Percentiles rank a stretch among this genome's conserved stretches.
phyloP scores from a whole-genome alignment of 2,113 vertebrate species.

The Menura novaehollandiae region DNA sequence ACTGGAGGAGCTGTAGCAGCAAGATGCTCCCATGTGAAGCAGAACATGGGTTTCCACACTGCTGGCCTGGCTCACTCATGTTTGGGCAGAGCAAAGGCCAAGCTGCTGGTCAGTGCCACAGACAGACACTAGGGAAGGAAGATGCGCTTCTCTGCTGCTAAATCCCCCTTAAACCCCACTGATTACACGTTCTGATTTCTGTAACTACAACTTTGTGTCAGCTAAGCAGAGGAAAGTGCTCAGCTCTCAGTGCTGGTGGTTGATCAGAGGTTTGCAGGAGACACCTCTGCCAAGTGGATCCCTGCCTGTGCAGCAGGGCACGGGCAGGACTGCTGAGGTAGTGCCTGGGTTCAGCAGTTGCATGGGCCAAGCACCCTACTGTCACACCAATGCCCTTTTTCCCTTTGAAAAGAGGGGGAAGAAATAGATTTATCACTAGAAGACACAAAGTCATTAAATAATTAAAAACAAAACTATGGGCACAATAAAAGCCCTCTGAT shows the following conservation, averaged over 20 bases:
- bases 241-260: fast-evolving
- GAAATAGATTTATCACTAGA: constrained; percentile 69
- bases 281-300: neutral
- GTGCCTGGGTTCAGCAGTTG: neutral
- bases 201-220: neutral
- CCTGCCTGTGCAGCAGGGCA: neutral
- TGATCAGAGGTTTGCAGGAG: neutral
- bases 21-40: fast-evolving
- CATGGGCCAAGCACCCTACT: neutral
- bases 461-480: constrained; percentile 78
- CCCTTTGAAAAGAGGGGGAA: neutral
- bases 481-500: constrained; percentile 74
- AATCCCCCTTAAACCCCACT: fast-evolving
- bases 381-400: neutral
- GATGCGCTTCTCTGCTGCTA: neutral
- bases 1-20: neutral
- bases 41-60: neutral
- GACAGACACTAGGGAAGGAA: fast-evolving
- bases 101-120: fast-evolving
- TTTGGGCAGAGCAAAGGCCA: neutral
- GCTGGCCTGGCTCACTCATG: neutral
- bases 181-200: neutral
- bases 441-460: constrained; percentile 80
- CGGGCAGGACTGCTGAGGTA: neutral
- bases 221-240: neutral